phyloP scores from a whole-genome alignment of 2,113 vertebrate species.

The Platysternon megacephalum region DNA sequence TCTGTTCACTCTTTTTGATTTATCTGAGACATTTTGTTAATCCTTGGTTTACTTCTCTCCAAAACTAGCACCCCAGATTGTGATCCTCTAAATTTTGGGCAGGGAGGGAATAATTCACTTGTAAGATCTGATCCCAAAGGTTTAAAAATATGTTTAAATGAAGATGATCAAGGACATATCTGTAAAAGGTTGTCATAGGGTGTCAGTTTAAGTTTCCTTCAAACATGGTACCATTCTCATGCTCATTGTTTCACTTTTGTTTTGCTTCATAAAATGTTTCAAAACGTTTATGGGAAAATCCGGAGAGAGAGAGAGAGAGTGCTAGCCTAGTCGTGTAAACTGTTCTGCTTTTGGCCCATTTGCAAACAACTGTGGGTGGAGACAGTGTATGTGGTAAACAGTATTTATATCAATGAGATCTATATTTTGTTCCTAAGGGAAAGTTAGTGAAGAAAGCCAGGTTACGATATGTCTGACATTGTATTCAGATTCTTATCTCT shows the following conservation, averaged over 20 bases:
- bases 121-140: background rate
- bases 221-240: background rate
- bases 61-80: background rate
- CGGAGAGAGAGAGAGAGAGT: rapidly evolving
- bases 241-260: rapidly evolving
- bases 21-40: background rate
- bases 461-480: rapidly evolving
- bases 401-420: rapidly evolving
- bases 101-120: background rate
- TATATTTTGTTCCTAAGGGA: rapidly evolving
- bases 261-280: background rate
- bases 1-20: too few species aligned
- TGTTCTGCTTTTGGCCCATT: rapidly evolving
- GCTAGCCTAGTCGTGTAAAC: background rate
- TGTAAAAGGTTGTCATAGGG: background rate
- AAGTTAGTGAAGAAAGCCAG: background rate
- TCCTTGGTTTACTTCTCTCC: background rate
- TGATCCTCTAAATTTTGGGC: background rate
- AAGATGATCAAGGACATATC: background rate
- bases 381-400: rapidly evolving
- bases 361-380: rapidly evolving
- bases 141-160: background rate
- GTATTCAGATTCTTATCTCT: background rate
- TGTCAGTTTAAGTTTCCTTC: background rate
- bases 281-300: rapidly evolving